Base-by-base conservation (phyloP, 2,888 invertebrate species). In the Callyntrura sp. region DNA sequence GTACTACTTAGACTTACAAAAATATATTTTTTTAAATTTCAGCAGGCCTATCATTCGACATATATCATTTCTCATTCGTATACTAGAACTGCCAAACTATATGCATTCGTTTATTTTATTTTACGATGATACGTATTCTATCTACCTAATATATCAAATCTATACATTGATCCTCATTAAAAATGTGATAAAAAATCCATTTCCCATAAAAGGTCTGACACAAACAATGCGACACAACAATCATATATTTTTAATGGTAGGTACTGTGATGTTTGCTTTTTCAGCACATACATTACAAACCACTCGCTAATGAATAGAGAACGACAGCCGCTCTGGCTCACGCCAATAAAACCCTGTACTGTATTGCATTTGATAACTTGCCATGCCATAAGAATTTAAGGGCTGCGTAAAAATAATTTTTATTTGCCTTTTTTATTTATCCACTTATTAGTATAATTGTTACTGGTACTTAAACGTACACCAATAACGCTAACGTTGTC, bases 131-230 rank as follows among this genome's bases (percentile, higher is more conserved):
- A 43, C 11, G 20, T 79, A 17, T 57, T n/a, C n/a, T n/a, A 57
- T 79, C 79, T 79, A 60, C 79, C 57, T 60, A 79, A 79, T 60
- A 35, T 60, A 57, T 60, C 57, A 79, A 79, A 79, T 79, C 79
- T 79, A 57, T 79, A 57, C 60, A 60, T 17, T 60, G 60, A 79
- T 79, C 57, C 81, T 87, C 88, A 88, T 88, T 88, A 88, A 88
- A 88, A 82, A 82, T 82, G 88, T 88, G 88, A 88, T 88, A 88
- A 88, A 88, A 88, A 88, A 88, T 55, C 78, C 35, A 73, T 62
- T 76, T 62, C 25, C 88, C 88, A 73, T 82, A 88, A 88, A 88
- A 88, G 88, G 88, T 1, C 5, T 57, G 70, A 82, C 55, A 88
- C 88, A 88, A 82, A 88, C 81, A 88, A 88, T 73, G 88, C 88